These are phyloP conservation scores for Anas bahamensis DNA, from an alignment of 2,797 vertebrate species.

Conservation along the genomic window DNA sequence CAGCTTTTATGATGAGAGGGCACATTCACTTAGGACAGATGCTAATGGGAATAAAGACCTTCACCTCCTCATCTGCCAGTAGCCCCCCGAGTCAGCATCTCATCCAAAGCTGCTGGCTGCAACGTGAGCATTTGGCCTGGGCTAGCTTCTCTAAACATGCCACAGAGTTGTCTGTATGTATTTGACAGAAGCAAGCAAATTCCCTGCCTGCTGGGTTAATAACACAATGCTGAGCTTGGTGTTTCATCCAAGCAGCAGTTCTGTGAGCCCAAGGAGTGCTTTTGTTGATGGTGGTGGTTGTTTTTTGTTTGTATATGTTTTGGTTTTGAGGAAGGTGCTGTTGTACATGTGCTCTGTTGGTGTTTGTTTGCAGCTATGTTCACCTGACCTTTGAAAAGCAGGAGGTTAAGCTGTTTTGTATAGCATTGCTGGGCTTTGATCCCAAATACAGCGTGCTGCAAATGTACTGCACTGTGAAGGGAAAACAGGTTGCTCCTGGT, in stretches of 20 bases:
- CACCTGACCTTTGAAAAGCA: neutral
- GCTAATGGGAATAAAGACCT: neutral
- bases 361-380: neutral
- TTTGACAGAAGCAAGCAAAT: neutral
- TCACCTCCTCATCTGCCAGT: neutral
- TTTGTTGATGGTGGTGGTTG: neutral
- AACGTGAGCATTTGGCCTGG: neutral
- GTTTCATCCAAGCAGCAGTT: neutral
- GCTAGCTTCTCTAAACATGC: neutral
- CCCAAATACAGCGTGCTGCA: neutral
- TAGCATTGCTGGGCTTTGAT: neutral
- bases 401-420: neutral
- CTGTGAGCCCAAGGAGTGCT: neutral
- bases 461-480: neutral
- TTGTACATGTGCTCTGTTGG: neutral
- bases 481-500: neutral
- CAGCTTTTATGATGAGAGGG: constrained; percentile 8
- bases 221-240: neutral
- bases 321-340: neutral
- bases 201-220: neutral
- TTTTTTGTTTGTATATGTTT: too few relatives aligned
- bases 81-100: neutral
- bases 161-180: neutral
- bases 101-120: neutral
- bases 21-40: neutral